Base-by-base conservation (phyloP, 2,888 invertebrate genomes). In the Callosobruchus maculatus region DNA sequence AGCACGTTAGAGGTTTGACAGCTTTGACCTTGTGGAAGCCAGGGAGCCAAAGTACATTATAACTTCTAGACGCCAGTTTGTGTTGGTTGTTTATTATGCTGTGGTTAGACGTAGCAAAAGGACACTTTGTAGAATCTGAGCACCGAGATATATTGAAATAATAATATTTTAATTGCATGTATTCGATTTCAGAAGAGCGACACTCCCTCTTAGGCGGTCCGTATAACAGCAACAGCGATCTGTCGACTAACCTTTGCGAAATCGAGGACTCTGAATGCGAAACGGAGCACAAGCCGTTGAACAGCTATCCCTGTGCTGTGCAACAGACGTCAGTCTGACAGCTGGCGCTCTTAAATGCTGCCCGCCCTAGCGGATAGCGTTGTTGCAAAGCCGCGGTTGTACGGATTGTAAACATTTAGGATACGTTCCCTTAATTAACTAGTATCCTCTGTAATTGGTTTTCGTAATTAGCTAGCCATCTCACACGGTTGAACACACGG, bases 161-260 rank as follows among this genome's bases (percentile, higher is more conserved):
- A n/a, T n/a, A n/a, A n/a, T n/a, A n/a, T n/a, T n/a, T n/a, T n/a
- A n/a, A n/a, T n/a, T n/a, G n/a, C n/a, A n/a, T n/a, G n/a, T 49
- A 21, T 68, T 68, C 13, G 9, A 68, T 66, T 71, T 13, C 21
- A 90, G 93, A 92, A 85, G 95, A 94, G 86, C 90, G 93, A 78
- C 92, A 94, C 87, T 94, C 94, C 70, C 88, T 94, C 81, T 89
- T 94, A 79, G 94, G 92, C 78, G 92, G 91, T 70, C 90, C 89
- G 20, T 21, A 7, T 20, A 22, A 22, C 21, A 96, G 96, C 81
- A 93, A 93, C 86, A 96, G 97, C 88, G 95, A 96, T 88, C 89
- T 96, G 81, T 97, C 97, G 72, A 93, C 94, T 72, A 93, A 93
- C 86, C 90, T 97, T 78, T 97, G 97, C 89, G 97, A 97, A 89